Evolutionary conservation across 2,797 vertebrate genomes (phyloP), one percentile per base, ranked within the genome.

Genomic region (Channa striata): DNA sequence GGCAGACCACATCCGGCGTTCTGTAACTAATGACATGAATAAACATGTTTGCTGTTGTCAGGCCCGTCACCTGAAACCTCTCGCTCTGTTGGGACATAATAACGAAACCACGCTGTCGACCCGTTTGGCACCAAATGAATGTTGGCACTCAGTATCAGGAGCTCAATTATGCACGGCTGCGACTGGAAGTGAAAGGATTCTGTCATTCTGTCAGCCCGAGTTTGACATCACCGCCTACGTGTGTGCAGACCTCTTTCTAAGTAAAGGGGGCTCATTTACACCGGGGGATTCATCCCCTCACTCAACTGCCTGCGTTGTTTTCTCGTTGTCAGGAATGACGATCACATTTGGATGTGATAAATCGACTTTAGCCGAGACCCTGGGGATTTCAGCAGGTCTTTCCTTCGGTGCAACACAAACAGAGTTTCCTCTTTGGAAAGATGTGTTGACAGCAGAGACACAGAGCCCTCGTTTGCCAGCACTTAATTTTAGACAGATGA

Each of bases 201-300:
- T 57, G 80, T 77, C 69, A 76, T 50, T 19, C 76, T 86, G 83
- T 83, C 80, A 71, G 67, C 30, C 51, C 0, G 2, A 49, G 44
- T 81, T 61, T 51, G 67, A 80, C 80, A 72, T 78, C 71, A 59
- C 61, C 68, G 57, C 71, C 81, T 36, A 64, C 53, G 46, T 33
- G 66, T 59, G 39, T 46, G 40, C 0, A 19, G 61, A 72, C 72
- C 79, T 47, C 54, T 74, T 68, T 69, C 67, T 5, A 63, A 58
- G 46, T 8, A 74, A 58, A 59, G 61, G 39, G 59, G 9, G 7
- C 34, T 19, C 1, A 71, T 75, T 54, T 57, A 49, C 64, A 46
- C 33, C 0, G 59, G 13, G 49, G n/a, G 40, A 43, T 23, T 64
- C 46, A 36, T 52, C 23, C n/a, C 6, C 40, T 30, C 33, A 50